phyloP scores from a whole-genome alignment of 2,113 vertebrate species.

The Castor canadensis region DNA sequence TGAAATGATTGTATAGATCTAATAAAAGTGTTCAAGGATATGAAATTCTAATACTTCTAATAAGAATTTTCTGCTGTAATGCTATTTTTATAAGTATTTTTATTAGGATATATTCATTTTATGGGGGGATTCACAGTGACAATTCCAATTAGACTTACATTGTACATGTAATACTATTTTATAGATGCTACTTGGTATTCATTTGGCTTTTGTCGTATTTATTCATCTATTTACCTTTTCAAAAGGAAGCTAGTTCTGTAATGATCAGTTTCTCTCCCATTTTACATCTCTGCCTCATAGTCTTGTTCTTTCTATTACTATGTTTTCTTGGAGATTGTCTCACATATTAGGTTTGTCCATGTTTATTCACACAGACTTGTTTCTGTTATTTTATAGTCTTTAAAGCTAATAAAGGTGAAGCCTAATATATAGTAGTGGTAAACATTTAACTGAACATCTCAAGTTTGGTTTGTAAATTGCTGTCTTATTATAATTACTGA shows the following conservation, averaged over 20 bases:
- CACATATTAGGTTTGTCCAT: neutral
- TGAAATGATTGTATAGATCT: neutral
- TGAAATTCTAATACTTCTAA: neutral
- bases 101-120: too few species aligned
- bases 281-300: neutral
- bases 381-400: neutral
- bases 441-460: neutral
- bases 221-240: neutral
- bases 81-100: too few species aligned
- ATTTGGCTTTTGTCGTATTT: neutral
- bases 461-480: conserved; percentile 19
- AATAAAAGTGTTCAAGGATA: neutral
- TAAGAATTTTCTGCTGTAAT: neutral
- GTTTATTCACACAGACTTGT: neutral
- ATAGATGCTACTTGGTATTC: neutral
- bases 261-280: neutral
- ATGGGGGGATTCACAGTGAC: too few species aligned
- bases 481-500: neutral
- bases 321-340: neutral
- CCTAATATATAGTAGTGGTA: neutral
- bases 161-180: neutral
- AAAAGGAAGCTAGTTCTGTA: neutral
- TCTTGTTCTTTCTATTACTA: neutral
- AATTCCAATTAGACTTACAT: too few species aligned
- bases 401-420: neutral